phyloP scores from a whole-genome alignment of 92 coral and sea anemone genomes.

The Bergia sp. region DNA sequence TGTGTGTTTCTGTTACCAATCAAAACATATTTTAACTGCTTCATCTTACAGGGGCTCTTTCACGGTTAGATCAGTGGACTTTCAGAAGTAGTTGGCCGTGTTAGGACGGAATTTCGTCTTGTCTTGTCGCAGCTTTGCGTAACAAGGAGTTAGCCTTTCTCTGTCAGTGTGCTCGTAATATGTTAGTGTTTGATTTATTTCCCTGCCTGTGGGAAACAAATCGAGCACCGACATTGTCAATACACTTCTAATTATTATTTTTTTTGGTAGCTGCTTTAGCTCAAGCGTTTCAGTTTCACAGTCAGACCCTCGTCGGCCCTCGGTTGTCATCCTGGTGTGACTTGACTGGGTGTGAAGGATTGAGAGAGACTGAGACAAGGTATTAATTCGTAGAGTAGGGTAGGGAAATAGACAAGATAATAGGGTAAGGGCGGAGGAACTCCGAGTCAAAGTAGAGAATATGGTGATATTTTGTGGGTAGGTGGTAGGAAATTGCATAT shows the following conservation, averaged over 20 bases:
- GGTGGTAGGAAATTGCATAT: too few relatives aligned
- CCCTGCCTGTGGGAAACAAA: too few relatives aligned
- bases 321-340: slow-evolving; percentile 77
- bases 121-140: not conserved
- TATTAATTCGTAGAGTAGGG: slow-evolving; percentile 25
- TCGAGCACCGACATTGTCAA: not conserved
- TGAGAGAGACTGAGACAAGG: slow-evolving; percentile 56
- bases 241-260: not conserved
- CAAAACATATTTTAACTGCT: too few relatives aligned
- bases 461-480: too few relatives aligned
- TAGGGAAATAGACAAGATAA: not conserved
- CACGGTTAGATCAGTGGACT: too few relatives aligned
- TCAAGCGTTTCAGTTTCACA: slow-evolving; percentile 93
- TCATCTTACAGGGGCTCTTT: too few relatives aligned
- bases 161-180: not conserved
- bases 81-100: not conserved
- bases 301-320: slow-evolving; percentile 87
- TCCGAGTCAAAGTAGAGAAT: too few relatives aligned
- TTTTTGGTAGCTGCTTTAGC: slow-evolving; percentile 69
- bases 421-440: not conserved
- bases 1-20: too few relatives aligned
- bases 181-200: not conserved
- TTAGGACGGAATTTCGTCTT: not conserved
- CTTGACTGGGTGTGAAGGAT: slow-evolving; percentile 75
- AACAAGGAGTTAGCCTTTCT: too few relatives aligned